Conservation (phyloP, 2,888 invertebrate genomes). For the Cordylochernes scorpioides region DNA sequence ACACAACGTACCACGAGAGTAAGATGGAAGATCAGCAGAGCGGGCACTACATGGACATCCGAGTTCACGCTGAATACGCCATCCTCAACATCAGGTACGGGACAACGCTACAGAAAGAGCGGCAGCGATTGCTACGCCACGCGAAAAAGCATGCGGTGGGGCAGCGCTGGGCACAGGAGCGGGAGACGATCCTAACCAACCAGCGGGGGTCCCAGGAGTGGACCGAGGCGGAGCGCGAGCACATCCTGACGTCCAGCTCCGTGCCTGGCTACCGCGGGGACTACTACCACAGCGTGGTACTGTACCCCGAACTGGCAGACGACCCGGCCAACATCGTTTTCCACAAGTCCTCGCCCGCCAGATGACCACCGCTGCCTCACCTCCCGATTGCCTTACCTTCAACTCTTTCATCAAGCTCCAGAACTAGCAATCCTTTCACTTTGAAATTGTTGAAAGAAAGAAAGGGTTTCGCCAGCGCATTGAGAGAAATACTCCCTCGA, state of each 20-base stretch:
- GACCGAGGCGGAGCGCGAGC: slow-evolving; percentile 78
- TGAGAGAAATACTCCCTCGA: too few relatives aligned
- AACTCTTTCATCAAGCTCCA: too few relatives aligned
- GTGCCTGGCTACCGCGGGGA: slow-evolving; percentile 72
- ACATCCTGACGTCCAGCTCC: slow-evolving; percentile 56
- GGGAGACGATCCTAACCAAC: slow-evolving; percentile 33
- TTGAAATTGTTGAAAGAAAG: too few relatives aligned
- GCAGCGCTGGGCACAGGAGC: slow-evolving; percentile 74
- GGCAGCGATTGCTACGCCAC: slow-evolving; percentile 58
- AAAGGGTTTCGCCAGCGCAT: too few relatives aligned
- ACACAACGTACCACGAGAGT: slow-evolving; percentile 39
- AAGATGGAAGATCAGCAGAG: slow-evolving; percentile 32
- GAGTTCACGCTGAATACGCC: slow-evolving; percentile 71
- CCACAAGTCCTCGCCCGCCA: slow-evolving; percentile 14
- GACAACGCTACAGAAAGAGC: slow-evolving; percentile 58
- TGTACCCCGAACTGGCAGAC: slow-evolving; percentile 71
- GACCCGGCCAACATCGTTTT: slow-evolving; percentile 82
- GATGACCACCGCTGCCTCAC: too few relatives aligned
- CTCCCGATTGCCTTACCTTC: too few relatives aligned
- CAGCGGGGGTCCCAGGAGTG: slow-evolving; percentile 37
- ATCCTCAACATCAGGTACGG: slow-evolving; percentile 79
- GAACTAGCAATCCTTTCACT: too few relatives aligned
- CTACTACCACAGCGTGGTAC: slow-evolving; percentile 62
- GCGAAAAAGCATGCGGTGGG: slow-evolving; percentile 75
- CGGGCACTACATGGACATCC: slow-evolving; percentile 31